Evolutionary conservation across 2,888 invertebrate genomes (phyloP).

Genomic region (Ephialtes manifestator): DNA sequence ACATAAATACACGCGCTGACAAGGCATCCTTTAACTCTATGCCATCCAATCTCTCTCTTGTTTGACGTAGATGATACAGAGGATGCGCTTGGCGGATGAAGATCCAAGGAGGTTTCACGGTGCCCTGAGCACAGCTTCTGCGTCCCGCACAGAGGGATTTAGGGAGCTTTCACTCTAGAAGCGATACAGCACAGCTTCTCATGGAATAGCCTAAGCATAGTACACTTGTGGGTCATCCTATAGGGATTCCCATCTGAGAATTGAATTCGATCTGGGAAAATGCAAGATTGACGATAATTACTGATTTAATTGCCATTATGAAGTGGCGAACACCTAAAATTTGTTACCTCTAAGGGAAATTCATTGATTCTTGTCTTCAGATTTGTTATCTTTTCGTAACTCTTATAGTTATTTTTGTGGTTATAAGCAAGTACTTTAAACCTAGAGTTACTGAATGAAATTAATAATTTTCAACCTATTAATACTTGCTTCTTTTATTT

Average conservation of each 20-base stretch:
- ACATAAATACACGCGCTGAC: too few relatives aligned
- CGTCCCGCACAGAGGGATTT: slow-evolving; percentile 31
- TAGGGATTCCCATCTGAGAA: not conserved
- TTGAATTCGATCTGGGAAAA: not conserved
- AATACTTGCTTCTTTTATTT: too few relatives aligned
- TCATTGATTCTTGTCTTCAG: too few relatives aligned
- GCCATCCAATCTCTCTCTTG: slow-evolving; percentile 60
- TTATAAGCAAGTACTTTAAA: too few relatives aligned
- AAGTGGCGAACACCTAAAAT: not conserved
- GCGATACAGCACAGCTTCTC: not conserved
- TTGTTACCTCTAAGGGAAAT: too few relatives aligned
- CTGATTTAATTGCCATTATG: not conserved
- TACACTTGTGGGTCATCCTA: not conserved
- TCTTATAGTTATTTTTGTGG: too few relatives aligned
- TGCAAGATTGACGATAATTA: not conserved
- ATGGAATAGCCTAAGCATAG: not conserved
- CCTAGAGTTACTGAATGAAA: too few relatives aligned
- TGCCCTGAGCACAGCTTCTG: slow-evolving; percentile 43
- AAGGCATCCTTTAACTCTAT: slow-evolving; percentile 49
- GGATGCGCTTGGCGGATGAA: slow-evolving; percentile 9
- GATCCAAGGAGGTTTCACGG: slow-evolving; percentile 51
- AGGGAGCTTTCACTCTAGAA: slow-evolving; percentile 40
- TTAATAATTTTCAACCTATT: too few relatives aligned
- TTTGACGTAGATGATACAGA: slow-evolving; percentile 54
- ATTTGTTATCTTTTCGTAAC: too few relatives aligned